Evolutionary conservation across 1,140 invertebrate species (phyloP), one percentile per base, ranked within the genome.

Genomic region (Armadillidium nasatum): DNA sequence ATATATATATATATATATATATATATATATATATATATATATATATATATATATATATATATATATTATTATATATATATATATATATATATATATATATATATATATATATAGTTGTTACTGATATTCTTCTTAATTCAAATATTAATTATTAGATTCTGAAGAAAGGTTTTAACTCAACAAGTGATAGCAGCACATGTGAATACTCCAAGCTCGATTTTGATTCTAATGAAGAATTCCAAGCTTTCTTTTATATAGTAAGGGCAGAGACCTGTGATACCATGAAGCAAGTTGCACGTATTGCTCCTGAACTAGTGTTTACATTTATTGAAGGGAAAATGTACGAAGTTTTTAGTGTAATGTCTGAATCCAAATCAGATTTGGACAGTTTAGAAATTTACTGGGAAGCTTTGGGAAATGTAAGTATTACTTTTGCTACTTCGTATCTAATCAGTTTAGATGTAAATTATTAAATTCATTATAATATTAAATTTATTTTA

Each of bases 151-250:
- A n/a, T n/a, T n/a, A n/a, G n/a, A n/a, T n/a, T n/a, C n/a, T 83
- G 23, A 81, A 87, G 84, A 83, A 85, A 81, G 86, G 86, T 0
- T 85, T 82, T 80, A 85, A 85, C 10, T 85, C 84, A 43, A 83
- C 84, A 79, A 80, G 87, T 75, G 90, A 92, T 80, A 89, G 90
- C 10, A 87, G 88, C 9, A 86, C 89, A 0, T 95, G 92, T 83
- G 90, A 89, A 13, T 91, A 91, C 74, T 83, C 86, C 9, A 71
- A 82, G 13, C 85, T 93, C 54, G 94, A 96, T 84, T 95, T 94
- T 85, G 94, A 96, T 83, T 91, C 90, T 69, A 94, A 96, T 83
- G 94, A 96, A 83, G 94, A 96, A 82, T 97, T 94, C 82, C 88
- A 89, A 15, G 84, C 89, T 0, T 95, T 93, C 83, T 94, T 92